Conservation (phyloP, 2,113 vertebrate species). For the Chelonoidis abingdonii region DNA sequence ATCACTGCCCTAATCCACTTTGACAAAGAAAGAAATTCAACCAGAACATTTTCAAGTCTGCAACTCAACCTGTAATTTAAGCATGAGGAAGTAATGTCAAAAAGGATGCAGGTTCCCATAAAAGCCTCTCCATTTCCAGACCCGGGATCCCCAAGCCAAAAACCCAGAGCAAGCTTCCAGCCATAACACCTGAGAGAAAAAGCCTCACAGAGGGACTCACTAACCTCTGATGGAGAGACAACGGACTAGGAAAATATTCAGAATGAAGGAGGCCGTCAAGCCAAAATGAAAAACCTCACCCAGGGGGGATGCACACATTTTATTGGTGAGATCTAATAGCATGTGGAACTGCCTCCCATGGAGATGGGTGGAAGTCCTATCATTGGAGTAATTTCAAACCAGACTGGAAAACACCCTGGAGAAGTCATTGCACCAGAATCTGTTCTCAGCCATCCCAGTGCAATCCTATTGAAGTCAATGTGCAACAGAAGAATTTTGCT, state of each 20-base stretch:
- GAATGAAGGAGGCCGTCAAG: not conserved
- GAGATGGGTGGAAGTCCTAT: not conserved
- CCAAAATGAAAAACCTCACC: not conserved
- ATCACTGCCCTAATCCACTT: slow-evolving; percentile 71
- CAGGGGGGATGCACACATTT: not conserved
- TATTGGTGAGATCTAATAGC: not conserved
- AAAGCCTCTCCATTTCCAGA: slow-evolving; percentile 65
- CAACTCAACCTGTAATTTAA: slow-evolving; percentile 71
- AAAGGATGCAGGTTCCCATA: slow-evolving; percentile 72
- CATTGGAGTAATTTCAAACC: not conserved
- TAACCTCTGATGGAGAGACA: not conserved
- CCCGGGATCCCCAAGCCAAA: slow-evolving; percentile 58
- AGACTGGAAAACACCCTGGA: not conserved
- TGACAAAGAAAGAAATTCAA: slow-evolving; percentile 70
- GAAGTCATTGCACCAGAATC: not conserved
- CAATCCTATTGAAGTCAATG: not conserved
- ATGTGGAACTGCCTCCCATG: rapidly evolving
- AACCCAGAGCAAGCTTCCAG: slow-evolving; percentile 68
- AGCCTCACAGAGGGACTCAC: slow-evolving; percentile 33
- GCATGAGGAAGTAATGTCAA: slow-evolving; percentile 72
- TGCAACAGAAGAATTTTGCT: rapidly evolving
- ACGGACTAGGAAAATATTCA: not conserved
- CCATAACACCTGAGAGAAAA: slow-evolving; percentile 66
- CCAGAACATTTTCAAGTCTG: slow-evolving; percentile 28
- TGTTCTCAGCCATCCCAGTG: not conserved